Base-by-base conservation (phyloP, 2,797 vertebrate genomes). In the Cichlasoma orientale region DNA sequence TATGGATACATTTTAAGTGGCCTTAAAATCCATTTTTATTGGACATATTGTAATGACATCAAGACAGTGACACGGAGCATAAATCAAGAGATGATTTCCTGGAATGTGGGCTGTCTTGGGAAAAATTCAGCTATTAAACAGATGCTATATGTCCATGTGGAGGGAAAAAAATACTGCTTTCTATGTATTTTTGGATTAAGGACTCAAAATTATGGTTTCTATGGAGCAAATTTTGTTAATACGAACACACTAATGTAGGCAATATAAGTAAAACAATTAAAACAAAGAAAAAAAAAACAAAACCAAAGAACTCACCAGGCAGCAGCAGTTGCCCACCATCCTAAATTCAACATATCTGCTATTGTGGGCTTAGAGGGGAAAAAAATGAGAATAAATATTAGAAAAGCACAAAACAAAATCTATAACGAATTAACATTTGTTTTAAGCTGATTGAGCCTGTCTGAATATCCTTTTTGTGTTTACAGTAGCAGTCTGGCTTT, bases 261-360 rank as follows among this genome's bases (percentile, higher is more conserved):
- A 25, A 56, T 9, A 52, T 57, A 52, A 58, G 14, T 74, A 68
- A 69, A 55, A 7, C 41, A n/a, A 7, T 1, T 2, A 1, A 0
- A 29, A 19, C 3, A 23, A 19, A 12, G 14, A 38, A 54, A n/a
- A 52, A 16, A 54, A n/a, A 56, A 16, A 27, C 33, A 19, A n/a
- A 41, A 56, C 54, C 10, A 74, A 56, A 52, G 3, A 44, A 96
- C 97, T 97, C 93, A 99, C 98, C 98, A 99, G 72, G 97, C 96
- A 47, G 97, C 97, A 88, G 97, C 96, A 0, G 98, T 97, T 1
- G 97, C 97, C 97, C 97, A 99, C 98, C 98, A 99, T 80, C 98
- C 98, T 55, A 99, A 75, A 36, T 96, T 97, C 88, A 99, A 90
- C 77, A 99, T 94, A 90, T 99, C 97, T 80, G 96, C 95, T 92